phyloP scores from a whole-genome alignment of 2,888 invertebrate species.

The Aspidapion aeneum region DNA sequence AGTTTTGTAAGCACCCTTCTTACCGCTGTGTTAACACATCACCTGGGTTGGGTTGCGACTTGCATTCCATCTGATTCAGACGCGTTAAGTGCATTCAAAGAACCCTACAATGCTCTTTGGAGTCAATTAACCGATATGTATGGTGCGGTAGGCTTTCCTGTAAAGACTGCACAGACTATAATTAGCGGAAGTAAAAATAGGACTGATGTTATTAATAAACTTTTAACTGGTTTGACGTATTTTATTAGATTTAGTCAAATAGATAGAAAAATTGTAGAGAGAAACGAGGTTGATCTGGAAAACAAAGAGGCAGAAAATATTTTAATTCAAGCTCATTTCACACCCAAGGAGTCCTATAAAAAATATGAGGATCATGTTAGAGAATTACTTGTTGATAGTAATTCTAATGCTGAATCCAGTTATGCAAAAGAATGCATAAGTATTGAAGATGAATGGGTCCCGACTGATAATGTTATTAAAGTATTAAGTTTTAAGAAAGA shows the following conservation, averaged over 20 bases:
- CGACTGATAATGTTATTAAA: no score
- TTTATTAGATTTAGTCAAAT: slow-evolving; percentile 80
- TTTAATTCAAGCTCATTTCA: slow-evolving; percentile 37
- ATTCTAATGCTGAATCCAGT: no score
- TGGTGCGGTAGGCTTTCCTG: slow-evolving; percentile 79
- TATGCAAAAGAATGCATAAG: no score
- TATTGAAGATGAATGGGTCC: no score
- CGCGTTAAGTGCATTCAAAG: slow-evolving; percentile 56
- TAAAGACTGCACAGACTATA: slow-evolving; percentile 74
- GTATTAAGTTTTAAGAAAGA: no score
- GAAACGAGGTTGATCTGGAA: slow-evolving; percentile 32
- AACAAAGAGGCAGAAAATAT: slow-evolving; percentile 42
- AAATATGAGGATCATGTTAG: slow-evolving; percentile 41
- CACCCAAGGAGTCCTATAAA: slow-evolving; percentile 42
- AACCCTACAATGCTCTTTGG: slow-evolving; percentile 85
- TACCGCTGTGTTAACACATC: slow-evolving; percentile 85
- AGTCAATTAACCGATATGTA: slow-evolving; percentile 83
- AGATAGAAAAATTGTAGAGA: slow-evolving; percentile 42
- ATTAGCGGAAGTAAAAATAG: slow-evolving; percentile 69
- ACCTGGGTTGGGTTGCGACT: slow-evolving; percentile 88
- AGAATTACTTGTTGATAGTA: slow-evolving; percentile 29
- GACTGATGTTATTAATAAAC: slow-evolving; percentile 61
- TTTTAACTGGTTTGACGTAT: slow-evolving; percentile 78
- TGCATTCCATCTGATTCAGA: slow-evolving; percentile 48
- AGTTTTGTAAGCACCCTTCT: slow-evolving; percentile 89